Evolutionary conservation across 2,797 vertebrate genomes (phyloP), one percentile per base, ranked within the genome.

Genomic region (Chiroxiphia lanceolata): DNA sequence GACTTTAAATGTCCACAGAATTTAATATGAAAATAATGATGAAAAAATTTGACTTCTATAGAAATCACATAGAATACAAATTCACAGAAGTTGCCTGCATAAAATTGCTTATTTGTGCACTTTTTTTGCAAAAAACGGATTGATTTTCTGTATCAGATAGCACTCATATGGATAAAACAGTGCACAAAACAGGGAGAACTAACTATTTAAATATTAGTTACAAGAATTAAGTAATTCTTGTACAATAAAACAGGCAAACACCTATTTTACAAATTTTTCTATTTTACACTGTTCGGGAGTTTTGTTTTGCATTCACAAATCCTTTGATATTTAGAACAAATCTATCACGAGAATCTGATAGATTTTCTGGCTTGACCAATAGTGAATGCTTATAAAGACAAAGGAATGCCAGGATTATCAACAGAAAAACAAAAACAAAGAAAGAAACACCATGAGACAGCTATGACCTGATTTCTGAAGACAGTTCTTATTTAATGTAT

Each of bases 1-100:
- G 85, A 83, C 50, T 65, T 95, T 72, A 91, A 87, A 80, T 89
- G 90, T 86, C 84, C 74, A n/a, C 60, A 60, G 27, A 94, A 83
- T 42, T 22, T 69, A 83, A 82, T 83, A 48, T n/a, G 11, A 80
- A 74, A 57, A 78, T 29, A 69, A 68, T 70, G 34, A 50, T 4
- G 3, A 57, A 54, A 42, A 90, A 42, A 63, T 20, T 4, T 54
- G 13, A 76, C 26, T 53, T 87, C 12, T 68, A 9, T 18, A 6
- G 29, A 81, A 48, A 33, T 77, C 51, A 88, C 15, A 33, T 9
- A 60, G 13, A 82, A 34, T 45, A 63, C 9, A 59, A 31, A 76
- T n/a, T 70, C 51, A 75, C 22, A 65, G 56, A 74, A 19, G 33
- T 38, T 25, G 5, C 16, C 20, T 64, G 8, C 79, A 11, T 36